Evolutionary conservation across 2,888 invertebrate genomes (phyloP).

Genomic region (Panopea generosa): DNA sequence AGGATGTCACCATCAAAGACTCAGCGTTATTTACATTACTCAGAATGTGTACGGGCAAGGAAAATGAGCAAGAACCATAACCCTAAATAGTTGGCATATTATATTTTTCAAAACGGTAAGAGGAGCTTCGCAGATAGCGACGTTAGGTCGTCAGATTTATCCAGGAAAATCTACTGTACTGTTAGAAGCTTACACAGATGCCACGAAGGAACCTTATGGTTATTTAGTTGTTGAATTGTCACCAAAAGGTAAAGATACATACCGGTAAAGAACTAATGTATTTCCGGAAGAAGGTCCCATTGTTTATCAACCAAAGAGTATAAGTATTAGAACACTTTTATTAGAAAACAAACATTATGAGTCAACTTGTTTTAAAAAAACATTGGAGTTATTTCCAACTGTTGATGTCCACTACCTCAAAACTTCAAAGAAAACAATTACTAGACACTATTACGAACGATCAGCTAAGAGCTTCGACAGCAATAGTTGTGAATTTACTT

Average conservation of each 20-base stretch:
- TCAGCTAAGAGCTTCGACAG: conserved; percentile 7
- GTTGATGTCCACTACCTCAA: conserved; percentile 1
- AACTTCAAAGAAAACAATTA: neutral
- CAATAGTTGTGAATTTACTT: conserved; percentile 8
- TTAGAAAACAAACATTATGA: neutral
- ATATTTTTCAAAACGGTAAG: conserved; percentile 38
- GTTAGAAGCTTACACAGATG: conserved; percentile 35
- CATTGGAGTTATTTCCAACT: conserved; percentile 12
- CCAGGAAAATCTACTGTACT: conserved; percentile 20
- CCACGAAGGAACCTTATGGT: conserved; percentile 13
- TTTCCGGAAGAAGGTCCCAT: conserved; percentile 21
- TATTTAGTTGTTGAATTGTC: conserved; percentile 35
- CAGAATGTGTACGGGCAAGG: conserved; percentile 39
- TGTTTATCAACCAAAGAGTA: conserved; percentile 6
- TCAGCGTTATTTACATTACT: conserved; percentile 36
- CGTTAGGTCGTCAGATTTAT: conserved; percentile 33
- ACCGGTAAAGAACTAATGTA: conserved; percentile 32
- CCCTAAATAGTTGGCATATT: conserved; percentile 37
- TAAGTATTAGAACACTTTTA: neutral
- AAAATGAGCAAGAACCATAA: conserved; percentile 31
- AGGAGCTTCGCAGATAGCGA: conserved; percentile 27
- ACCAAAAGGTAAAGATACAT: conserved; percentile 21
- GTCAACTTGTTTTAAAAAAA: conserved; percentile 1
- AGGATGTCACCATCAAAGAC: conserved; percentile 30
- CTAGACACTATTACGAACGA: conserved; percentile 12